phyloP scores from a whole-genome alignment of 2,797 vertebrate genomes.

The Typhlichthys subterraneus region DNA sequence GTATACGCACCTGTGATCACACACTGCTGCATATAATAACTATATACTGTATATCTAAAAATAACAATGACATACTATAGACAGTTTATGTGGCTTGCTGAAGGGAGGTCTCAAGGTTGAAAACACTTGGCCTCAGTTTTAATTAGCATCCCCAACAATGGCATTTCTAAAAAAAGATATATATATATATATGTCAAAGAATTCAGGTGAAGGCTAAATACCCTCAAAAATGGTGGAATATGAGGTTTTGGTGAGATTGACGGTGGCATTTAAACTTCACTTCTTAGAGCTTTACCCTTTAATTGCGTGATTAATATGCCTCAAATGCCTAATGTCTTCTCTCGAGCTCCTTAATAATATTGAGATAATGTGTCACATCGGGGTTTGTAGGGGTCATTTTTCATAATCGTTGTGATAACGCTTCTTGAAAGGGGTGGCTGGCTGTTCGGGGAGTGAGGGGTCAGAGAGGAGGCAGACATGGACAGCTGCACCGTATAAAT shows the following conservation, averaged over 20 bases:
- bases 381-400: constrained; percentile 67
- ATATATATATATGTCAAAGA: constrained; percentile 9
- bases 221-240: constrained; percentile 34
- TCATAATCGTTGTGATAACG: constrained; percentile 74
- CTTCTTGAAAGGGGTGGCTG: constrained; percentile 57
- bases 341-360: constrained; percentile 65
- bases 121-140: not conserved
- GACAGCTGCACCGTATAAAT: constrained; percentile 69
- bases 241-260: constrained; percentile 61
- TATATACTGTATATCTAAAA: no score
- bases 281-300: constrained; percentile 67
- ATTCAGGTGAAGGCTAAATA: constrained; percentile 33
- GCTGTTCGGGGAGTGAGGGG: constrained; percentile 45
- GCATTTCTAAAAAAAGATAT: constrained; percentile 52
- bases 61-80: not conserved
- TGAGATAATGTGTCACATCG: constrained; percentile 73
- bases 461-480: constrained; percentile 44
- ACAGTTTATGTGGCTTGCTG: no score
- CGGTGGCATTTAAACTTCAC: constrained; percentile 71
- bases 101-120: no score
- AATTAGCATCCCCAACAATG: constrained; percentile 23
- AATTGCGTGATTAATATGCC: constrained; percentile 71
- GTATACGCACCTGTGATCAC: no score
- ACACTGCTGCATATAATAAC: no score
- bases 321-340: constrained; percentile 61